Percentiles rank a stretch among this genome's conserved stretches.
phyloP scores from a whole-genome alignment of 2,888 invertebrate genomes.

The Shargacucullia verbasci region DNA sequence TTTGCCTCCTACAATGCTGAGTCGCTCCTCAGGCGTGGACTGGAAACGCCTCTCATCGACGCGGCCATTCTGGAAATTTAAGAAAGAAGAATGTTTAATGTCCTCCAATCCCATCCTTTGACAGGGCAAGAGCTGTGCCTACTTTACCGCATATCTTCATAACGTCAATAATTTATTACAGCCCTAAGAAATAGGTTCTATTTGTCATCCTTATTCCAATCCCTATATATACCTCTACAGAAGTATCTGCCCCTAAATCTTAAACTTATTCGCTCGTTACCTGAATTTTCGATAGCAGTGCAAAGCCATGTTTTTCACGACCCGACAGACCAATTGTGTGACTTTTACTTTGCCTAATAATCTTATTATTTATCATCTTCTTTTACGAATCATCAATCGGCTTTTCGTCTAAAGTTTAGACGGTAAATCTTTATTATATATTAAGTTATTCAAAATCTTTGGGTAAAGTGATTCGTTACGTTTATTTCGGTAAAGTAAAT shows the following conservation, averaged over 20 bases:
- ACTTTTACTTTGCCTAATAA: no score
- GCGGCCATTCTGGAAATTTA: constrained; percentile 92
- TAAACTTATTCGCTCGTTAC: neutral
- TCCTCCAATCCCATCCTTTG: neutral
- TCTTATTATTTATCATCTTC: no score
- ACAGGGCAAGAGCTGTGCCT: no score
- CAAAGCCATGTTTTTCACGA: no score
- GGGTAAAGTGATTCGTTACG: no score
- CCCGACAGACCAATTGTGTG: no score
- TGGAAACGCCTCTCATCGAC: constrained; percentile 97
- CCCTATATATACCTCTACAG: neutral
- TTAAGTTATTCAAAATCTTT: no score
- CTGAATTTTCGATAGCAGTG: neutral
- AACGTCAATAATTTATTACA: constrained; percentile 1
- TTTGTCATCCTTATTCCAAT: neutral
- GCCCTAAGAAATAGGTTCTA: constrained; percentile 1
- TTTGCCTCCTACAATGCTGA: constrained; percentile 99
- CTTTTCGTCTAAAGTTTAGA: no score
- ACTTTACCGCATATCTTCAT: neutral
- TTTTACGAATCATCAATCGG: no score
- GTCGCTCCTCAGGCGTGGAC: constrained; percentile 96
- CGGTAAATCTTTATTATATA: no score
- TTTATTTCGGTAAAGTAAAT: no score
- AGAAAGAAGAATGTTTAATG: neutral
- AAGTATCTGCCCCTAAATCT: neutral